phyloP scores from a whole-genome alignment of 2,888 invertebrate genomes.

The Lypha dubia region DNA sequence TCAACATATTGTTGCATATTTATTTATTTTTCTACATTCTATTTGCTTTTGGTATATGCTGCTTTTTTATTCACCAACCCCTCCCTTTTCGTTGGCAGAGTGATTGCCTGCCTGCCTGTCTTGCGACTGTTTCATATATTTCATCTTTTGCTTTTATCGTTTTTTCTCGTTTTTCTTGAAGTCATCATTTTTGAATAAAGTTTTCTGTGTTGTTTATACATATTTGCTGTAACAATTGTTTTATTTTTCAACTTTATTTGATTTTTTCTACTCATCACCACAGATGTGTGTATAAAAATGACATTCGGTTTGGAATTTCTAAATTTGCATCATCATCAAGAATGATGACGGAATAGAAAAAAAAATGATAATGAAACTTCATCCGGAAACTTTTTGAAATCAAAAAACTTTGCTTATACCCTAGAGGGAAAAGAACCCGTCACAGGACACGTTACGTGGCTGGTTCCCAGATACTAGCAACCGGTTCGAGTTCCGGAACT shows the following conservation, averaged over 20 bases:
- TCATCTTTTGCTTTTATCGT: background rate
- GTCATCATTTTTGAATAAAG: constrained; percentile 15
- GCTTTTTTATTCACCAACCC: background rate
- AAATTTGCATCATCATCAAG: no score
- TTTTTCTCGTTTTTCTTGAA: background rate
- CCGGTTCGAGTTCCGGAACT: no score
- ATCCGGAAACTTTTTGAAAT: no score
- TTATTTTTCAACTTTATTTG: constrained; percentile 26
- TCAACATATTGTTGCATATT: constrained; percentile 62
- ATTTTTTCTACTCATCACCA: background rate
- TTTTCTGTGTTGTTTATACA: constrained; percentile 10
- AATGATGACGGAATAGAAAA: no score
- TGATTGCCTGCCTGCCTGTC: background rate
- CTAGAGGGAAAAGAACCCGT: no score
- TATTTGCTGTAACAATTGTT: constrained; percentile 27
- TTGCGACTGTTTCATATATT: background rate
- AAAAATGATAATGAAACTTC: no score
- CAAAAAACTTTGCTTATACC: no score
- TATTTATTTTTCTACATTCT: constrained; percentile 48
- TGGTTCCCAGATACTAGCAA: no score
- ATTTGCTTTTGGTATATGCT: constrained; percentile 40
- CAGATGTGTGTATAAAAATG: no score
- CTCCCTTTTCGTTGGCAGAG: background rate
- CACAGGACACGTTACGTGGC: no score
- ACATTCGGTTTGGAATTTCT: background rate